phyloP scores from a whole-genome alignment of 2,113 vertebrate species.

The Rostratula benghalensis region DNA sequence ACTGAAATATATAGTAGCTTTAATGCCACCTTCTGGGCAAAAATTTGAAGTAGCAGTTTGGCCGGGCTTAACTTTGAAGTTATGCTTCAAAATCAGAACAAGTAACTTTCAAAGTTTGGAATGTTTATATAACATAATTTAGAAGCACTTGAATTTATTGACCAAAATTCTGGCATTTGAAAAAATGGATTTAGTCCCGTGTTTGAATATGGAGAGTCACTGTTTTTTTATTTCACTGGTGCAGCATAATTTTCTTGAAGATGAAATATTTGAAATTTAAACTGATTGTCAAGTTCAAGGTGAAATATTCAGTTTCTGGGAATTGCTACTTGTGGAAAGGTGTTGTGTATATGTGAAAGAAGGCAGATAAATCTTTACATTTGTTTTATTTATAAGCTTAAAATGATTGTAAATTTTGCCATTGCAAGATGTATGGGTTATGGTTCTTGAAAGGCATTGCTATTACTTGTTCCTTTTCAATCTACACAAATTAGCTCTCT shows the following conservation, averaged over 20 bases:
- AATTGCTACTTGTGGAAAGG: neutral
- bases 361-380: neutral
- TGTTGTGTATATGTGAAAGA: neutral
- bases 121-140: neutral
- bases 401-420: neutral
- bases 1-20: neutral
- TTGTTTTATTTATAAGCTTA: neutral
- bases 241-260: neutral
- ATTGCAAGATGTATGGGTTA: neutral
- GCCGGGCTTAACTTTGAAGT: neutral
- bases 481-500: neutral
- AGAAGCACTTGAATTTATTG: neutral
- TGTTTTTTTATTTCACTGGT: neutral
- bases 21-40: constrained; percentile 65
- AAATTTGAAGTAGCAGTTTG: neutral
- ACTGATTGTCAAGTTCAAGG: neutral
- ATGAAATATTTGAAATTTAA: neutral
- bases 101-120: neutral
- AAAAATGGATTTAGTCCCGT: neutral
- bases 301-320: neutral
- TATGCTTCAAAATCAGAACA: neutral
- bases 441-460: neutral
- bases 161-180: neutral
- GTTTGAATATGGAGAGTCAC: neutral
- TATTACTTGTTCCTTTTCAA: neutral